phyloP scores from a whole-genome alignment of 1,140 invertebrate species.

The Mizuhopecten yessoensis region DNA sequence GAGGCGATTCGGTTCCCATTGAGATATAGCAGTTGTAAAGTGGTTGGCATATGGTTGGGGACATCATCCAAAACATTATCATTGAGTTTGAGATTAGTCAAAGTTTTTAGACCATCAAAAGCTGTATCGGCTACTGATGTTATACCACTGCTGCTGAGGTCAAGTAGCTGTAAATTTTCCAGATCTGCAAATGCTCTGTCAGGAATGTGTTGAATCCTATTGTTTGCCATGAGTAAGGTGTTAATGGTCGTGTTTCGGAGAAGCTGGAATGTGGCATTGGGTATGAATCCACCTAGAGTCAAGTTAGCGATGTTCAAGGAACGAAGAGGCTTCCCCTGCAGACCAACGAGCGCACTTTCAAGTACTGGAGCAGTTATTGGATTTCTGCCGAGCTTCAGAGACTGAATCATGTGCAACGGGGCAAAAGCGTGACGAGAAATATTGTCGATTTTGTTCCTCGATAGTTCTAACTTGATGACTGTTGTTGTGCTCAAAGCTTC shows the following conservation, averaged over 20 bases:
- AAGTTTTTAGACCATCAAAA: conserved; percentile 66
- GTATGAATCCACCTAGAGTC: conserved; percentile 62
- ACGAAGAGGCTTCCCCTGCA: conserved; percentile 59
- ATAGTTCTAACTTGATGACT: conserved; percentile 67
- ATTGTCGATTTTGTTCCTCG: conserved; percentile 63
- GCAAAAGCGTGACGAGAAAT: conserved; percentile 63
- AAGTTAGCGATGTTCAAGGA: conserved; percentile 72
- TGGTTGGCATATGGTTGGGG: conserved; percentile 67
- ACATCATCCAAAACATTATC: conserved; percentile 67
- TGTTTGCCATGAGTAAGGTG: conserved; percentile 69
- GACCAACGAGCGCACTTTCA: conserved; percentile 60
- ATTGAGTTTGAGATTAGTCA: conserved; percentile 65
- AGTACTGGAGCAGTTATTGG: conserved; percentile 64
- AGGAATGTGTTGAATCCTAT: conserved; percentile 64
- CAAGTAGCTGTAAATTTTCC: conserved; percentile 63
- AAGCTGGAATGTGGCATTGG: conserved; percentile 66
- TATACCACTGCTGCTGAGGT: conserved; percentile 69
- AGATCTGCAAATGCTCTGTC: conserved; percentile 66
- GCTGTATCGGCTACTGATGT: conserved; percentile 55
- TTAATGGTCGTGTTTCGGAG: conserved; percentile 67
- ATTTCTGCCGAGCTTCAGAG: conserved; percentile 70
- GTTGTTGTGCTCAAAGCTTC: conserved; percentile 53
- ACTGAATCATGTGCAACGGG: conserved; percentile 65
- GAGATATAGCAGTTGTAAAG: conserved; percentile 65
- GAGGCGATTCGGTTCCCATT: conserved; percentile 67